Evolutionary conservation across 1,140 invertebrate species (phyloP), one percentile per base, ranked within the genome.

Genomic region (Microplitis demolitor): DNA sequence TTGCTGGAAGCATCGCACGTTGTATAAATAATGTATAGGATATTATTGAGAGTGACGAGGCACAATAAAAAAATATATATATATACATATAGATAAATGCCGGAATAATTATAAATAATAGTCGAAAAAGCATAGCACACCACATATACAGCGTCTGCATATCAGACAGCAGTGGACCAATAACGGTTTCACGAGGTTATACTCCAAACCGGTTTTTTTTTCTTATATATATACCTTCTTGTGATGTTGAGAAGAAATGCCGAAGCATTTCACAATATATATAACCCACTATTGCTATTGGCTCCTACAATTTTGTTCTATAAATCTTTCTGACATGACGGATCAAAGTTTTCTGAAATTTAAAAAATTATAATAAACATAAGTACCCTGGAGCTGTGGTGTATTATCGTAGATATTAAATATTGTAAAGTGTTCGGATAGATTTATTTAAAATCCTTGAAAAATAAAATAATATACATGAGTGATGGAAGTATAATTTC

Each of bases 141-240:
- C 6, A 66, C 16, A 60, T 54, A 35, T 35, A 16, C 62, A 34
- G 54, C 16, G 54, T 53, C 45, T 68, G 14, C 34, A 35, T 39
- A 63, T 54, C 53, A 58, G 66, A 51, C 66, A 72, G 64, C 71
- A 72, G 71, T 72, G 71, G 64, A 66, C 71, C 71, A 72, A 67
- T 72, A 72, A 72, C 71, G 71, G 71, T 66, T 72, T 72, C 54
- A 68, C 37, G 64, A 72, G 71, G 66, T 72, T 72, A 67, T 72
- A 72, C 67, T 67, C 63, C 63, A 69, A 74, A 67, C 73, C 63
- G 69, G 63, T 74, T 71, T 71, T 66, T 58, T 74, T 35, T 71
- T 68, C 24, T 24, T 24, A 68, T 39, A 58, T 74, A 31, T 67
- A 51, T 50, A 39, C 45, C 39, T 35, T 45, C 37, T 31, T 24